A percentile compares a stretch with the other conserved stretches of the same genome.
phyloP scores from a whole-genome alignment of 2,113 vertebrate genomes.

The rat (Rattus norvegicus) region GRCr8 NC_086032.1:21829501-21830000 shows the following conservation, averaged over 20 bases:
- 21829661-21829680: constrained; percentile 54
- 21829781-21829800: neutral
- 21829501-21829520: constrained; percentile 9
- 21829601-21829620: constrained; percentile 36
- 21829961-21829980: neutral
- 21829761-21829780: neutral
- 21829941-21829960: neutral
- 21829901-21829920: neutral
- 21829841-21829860: constrained; percentile 12
- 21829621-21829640: constrained; percentile 45
- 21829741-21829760: constrained; percentile 34
- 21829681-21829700: constrained; percentile 61
- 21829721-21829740: neutral
- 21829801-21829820: constrained; percentile 47
- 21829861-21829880: constrained; percentile 38
- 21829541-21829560: constrained; percentile 45
- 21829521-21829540: constrained; percentile 3
- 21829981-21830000: neutral
- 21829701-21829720: constrained; percentile 55
- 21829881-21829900: constrained; percentile 3
- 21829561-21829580: constrained; percentile 46
- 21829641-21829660: constrained; percentile 30
- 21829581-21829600: constrained; percentile 34
- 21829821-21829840: constrained; percentile 17
- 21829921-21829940: neutral